Conservation (phyloP, 2,888 invertebrate species). For the Chymomyza fuscimana region DNA sequence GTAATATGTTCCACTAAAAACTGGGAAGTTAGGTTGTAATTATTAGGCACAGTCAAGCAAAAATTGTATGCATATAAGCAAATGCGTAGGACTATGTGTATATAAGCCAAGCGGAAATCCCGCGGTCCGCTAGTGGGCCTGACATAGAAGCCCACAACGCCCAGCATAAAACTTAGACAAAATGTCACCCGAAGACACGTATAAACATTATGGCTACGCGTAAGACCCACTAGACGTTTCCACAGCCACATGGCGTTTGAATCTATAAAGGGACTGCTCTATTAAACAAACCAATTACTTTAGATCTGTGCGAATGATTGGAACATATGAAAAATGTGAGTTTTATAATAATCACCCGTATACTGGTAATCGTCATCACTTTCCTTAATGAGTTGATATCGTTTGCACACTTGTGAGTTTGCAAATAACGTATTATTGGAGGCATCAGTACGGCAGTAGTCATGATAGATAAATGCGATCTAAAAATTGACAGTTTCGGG, state of each 20-base stretch:
- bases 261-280: not conserved
- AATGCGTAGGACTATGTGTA: constrained; percentile 52
- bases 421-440: too few species aligned
- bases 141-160: constrained; percentile 65
- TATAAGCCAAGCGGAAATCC: constrained; percentile 46
- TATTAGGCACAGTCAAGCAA: constrained; percentile 30
- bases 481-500: too few species aligned
- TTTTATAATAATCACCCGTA: not conserved
- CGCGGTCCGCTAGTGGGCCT: constrained; percentile 22
- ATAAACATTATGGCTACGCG: constrained; percentile 65
- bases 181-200: constrained; percentile 61
- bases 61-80: constrained; percentile 45
- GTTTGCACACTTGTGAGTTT: too few species aligned
- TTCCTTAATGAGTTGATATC: too few species aligned
- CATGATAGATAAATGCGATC: too few species aligned
- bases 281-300: not conserved
- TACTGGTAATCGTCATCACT: too few species aligned
- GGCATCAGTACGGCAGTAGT: too few species aligned
- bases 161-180: constrained; percentile 50
- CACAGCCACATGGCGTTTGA: constrained; percentile 51
- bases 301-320: not conserved
- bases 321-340: not conserved
- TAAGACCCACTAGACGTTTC: constrained; percentile 36
- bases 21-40: constrained; percentile 56
- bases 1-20: constrained; percentile 67